These are phyloP conservation scores for Helicoverpa armigera DNA, from an alignment of 1,140 invertebrate species.

Conservation along the genomic window DNA sequence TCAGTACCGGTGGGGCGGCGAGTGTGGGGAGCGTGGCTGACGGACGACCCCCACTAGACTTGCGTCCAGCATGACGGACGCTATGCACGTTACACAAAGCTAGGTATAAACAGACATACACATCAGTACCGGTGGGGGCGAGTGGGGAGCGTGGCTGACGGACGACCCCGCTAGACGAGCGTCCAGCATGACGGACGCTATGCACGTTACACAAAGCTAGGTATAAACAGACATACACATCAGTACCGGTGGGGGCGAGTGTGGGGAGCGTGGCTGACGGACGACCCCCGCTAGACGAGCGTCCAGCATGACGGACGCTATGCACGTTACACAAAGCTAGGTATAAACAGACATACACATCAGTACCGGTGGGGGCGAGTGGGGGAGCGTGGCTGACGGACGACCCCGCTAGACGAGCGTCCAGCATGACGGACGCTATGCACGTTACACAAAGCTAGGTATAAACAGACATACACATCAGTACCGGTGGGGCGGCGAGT, in stretches of 20 bases:
- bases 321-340: constrained; percentile 73
- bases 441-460: constrained; percentile 90
- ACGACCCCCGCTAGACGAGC: constrained; percentile 88
- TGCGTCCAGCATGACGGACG: constrained; percentile 92
- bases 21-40: constrained; percentile 52
- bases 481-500: constrained; percentile 59
- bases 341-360: constrained; percentile 64
- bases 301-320: constrained; percentile 92
- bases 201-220: constrained; percentile 92
- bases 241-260: too few relatives aligned
- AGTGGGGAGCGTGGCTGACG: constrained; percentile 48
- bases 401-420: constrained; percentile 88
- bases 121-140: too few relatives aligned
- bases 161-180: constrained; percentile 86
- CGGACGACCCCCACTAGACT: constrained; percentile 89
- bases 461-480: not conserved
- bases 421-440: constrained; percentile 92
- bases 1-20: constrained; percentile 2
- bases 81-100: too few relatives aligned
- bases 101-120: too few relatives aligned
- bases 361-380: too few relatives aligned
- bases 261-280: too few relatives aligned
- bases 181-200: constrained; percentile 92
- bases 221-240: not conserved
- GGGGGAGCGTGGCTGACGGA: constrained; percentile 38